phyloP scores from a whole-genome alignment of 2,888 invertebrate genomes.

The Mesodorylaimus sp. region DNA sequence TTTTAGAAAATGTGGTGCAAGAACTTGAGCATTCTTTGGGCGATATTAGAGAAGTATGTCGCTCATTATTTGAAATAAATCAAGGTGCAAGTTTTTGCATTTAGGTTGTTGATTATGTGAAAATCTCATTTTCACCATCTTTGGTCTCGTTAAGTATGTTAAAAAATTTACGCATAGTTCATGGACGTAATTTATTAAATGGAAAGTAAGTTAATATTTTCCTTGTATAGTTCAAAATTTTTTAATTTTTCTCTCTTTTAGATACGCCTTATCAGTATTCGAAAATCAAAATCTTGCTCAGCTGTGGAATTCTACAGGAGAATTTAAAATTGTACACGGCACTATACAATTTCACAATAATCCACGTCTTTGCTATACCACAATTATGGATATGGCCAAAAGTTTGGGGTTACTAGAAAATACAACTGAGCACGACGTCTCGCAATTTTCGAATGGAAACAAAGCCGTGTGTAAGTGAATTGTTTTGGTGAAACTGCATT shows the following conservation, averaged over 20 bases:
- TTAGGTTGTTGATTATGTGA: constrained; percentile 45
- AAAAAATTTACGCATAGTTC: constrained; percentile 30
- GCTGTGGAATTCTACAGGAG: constrained; percentile 27
- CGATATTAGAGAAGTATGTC: constrained; percentile 57
- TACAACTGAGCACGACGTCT: constrained; percentile 20
- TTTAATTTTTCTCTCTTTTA: constrained; percentile 13
- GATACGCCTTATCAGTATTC: constrained; percentile 32
- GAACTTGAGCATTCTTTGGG: constrained; percentile 30
- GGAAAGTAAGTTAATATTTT: constrained; percentile 21
- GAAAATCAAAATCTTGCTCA: constrained; percentile 35
- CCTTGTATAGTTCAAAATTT: not conserved
- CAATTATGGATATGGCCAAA: constrained; percentile 28
- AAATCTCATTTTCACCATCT: constrained; percentile 48
- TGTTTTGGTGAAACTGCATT: too few relatives aligned
- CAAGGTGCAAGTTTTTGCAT: not conserved
- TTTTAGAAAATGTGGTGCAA: not conserved
- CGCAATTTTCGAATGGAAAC: constrained; percentile 25
- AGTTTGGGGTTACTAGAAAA: constrained; percentile 11
- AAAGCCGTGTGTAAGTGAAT: constrained; percentile 24
- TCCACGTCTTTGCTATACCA: constrained; percentile 32
- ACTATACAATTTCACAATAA: constrained; percentile 33
- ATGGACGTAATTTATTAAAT: constrained; percentile 33
- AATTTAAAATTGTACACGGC: constrained; percentile 28
- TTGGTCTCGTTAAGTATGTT: constrained; percentile 34
- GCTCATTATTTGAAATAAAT: not conserved